phyloP scores from a whole-genome alignment of 2,888 invertebrate genomes.

The Melieria crassipennis region DNA sequence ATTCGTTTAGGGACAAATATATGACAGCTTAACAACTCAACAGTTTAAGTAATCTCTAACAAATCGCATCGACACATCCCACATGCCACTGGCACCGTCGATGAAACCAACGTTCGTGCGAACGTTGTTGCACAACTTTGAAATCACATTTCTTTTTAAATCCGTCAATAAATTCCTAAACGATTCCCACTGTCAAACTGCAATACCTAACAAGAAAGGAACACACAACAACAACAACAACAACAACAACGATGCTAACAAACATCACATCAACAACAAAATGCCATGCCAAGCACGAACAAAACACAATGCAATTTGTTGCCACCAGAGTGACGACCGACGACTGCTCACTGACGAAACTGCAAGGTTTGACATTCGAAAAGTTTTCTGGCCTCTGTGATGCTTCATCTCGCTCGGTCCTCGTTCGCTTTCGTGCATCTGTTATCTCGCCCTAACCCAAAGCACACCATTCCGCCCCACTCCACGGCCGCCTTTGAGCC shows the following conservation, averaged over 20 bases:
- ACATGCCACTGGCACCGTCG: too few relatives aligned
- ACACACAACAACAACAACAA: not conserved
- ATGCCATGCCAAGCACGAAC: not conserved
- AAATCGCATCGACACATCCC: too few relatives aligned
- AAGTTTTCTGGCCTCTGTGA: slow-evolving; percentile 2
- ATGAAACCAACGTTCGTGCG: too few relatives aligned
- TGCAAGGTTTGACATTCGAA: slow-evolving; percentile 2
- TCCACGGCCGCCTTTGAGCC: not conserved
- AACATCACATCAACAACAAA: not conserved
- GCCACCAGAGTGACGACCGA: slow-evolving; percentile 8
- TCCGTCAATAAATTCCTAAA: slow-evolving; percentile 22
- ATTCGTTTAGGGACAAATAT: too few relatives aligned
- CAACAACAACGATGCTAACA: not conserved
- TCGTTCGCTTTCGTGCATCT: not conserved
- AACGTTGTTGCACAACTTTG: not conserved
- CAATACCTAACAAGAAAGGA: not conserved
- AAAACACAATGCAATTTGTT: slow-evolving; percentile 21
- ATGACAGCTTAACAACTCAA: too few relatives aligned
- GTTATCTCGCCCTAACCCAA: not conserved
- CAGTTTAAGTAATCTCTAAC: too few relatives aligned
- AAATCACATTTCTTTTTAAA: slow-evolving; percentile 20
- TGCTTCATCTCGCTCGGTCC: too few relatives aligned
- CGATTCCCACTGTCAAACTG: slow-evolving; percentile 8
- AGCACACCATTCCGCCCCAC: not conserved
- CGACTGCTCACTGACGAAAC: slow-evolving; percentile 9